Conservation (phyloP, 2,113 vertebrate species). For the Arvicanthis niloticus region DNA sequence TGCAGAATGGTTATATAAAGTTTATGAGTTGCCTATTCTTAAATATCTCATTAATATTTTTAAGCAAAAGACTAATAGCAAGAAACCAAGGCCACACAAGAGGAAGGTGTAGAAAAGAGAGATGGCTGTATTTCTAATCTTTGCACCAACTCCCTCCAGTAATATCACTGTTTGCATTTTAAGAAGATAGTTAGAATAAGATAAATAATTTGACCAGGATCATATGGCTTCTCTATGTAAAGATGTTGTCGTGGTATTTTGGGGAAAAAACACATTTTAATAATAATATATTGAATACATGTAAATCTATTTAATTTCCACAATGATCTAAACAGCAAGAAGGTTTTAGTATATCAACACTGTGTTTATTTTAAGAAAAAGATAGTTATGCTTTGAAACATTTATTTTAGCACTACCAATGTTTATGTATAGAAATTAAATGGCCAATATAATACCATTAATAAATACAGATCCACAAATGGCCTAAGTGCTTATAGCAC, state of each 20-base stretch:
- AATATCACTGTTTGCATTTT: background rate
- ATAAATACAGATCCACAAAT: background rate
- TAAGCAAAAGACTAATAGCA: background rate
- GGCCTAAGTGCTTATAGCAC: background rate
- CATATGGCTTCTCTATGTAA: too few species aligned
- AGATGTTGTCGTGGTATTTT: background rate
- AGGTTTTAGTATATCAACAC: background rate
- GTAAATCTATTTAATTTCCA: background rate
- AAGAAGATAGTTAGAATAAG: background rate
- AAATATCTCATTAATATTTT: background rate
- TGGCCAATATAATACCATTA: background rate
- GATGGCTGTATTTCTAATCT: background rate
- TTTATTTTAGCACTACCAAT: background rate
- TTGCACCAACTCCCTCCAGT: background rate
- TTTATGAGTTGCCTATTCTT: background rate
- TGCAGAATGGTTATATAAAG: background rate
- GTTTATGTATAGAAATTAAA: background rate
- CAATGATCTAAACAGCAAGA: background rate
- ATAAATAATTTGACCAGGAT: background rate
- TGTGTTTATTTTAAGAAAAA: background rate
- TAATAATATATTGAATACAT: background rate
- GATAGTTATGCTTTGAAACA: background rate
- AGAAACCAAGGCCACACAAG: background rate
- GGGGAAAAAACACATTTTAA: background rate
- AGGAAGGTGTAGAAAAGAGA: background rate